phyloP scores from a whole-genome alignment of 1,140 invertebrate species.

The Frieseomelitta varia region DNA sequence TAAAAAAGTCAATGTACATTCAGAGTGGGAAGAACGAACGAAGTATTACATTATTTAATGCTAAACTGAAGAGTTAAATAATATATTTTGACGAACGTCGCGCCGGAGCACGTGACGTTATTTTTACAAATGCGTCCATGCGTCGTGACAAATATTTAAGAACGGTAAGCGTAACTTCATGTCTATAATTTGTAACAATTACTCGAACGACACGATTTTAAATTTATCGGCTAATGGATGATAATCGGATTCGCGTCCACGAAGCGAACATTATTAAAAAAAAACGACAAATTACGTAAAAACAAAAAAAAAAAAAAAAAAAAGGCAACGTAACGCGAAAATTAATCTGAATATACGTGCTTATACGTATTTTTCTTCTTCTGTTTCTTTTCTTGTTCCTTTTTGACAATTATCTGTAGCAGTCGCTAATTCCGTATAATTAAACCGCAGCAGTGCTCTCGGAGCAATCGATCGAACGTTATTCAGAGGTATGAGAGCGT shows the following conservation, averaged over 20 bases:
- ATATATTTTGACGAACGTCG: too few relatives aligned
- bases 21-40: too few relatives aligned
- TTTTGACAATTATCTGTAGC: not conserved
- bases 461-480: slow-evolving; percentile 4
- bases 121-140: not conserved
- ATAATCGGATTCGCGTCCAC: slow-evolving; percentile 23
- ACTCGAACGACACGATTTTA: not conserved
- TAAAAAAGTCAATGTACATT: too few relatives aligned
- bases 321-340: not conserved
- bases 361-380: not conserved
- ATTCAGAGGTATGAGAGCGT: not conserved
- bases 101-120: not conserved
- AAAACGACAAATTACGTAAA: not conserved
- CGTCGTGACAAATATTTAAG: not conserved
- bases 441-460: not conserved
- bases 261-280: not conserved
- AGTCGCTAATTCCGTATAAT: slow-evolving; percentile 5
- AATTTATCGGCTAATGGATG: not conserved
- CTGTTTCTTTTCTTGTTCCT: not conserved
- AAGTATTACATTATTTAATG: too few relatives aligned
- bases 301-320: not conserved
- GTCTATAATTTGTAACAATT: not conserved
- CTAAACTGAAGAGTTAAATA: too few relatives aligned
- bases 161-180: not conserved
- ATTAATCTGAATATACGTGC: not conserved